Evolutionary conservation across 2,113 vertebrate genomes (phyloP).

Genomic region (Pseudopipra pipra): DNA sequence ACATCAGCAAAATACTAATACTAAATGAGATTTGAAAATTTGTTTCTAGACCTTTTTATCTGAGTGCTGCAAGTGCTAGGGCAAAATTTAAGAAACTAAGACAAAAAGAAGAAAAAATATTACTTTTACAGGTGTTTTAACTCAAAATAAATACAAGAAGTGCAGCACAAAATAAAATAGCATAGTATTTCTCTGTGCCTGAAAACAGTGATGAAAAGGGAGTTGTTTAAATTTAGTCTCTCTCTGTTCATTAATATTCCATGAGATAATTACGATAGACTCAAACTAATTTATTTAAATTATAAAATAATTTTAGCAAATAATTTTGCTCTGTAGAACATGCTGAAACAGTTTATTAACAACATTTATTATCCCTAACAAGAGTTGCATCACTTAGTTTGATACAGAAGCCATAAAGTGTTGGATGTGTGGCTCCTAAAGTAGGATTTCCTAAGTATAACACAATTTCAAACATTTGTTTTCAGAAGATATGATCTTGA

Average conservation of each 20-base stretch:
- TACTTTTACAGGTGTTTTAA: not conserved
- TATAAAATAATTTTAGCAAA: slow-evolving; percentile 20
- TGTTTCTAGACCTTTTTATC: not conserved
- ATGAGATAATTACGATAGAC: not conserved
- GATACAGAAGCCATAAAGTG: not conserved
- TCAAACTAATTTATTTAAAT: slow-evolving; percentile 1
- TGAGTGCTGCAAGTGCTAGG: not conserved
- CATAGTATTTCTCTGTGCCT: not conserved
- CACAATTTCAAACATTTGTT: not conserved
- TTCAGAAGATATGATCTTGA: not conserved
- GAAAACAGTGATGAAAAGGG: not conserved
- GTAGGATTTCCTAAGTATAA: not conserved
- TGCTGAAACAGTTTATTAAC: not conserved
- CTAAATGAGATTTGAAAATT: not conserved
- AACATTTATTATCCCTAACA: not conserved
- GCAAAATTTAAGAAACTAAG: not conserved
- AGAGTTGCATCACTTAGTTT: not conserved
- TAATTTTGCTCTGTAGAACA: not conserved
- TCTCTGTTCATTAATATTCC: slow-evolving; percentile 1
- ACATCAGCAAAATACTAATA: not conserved
- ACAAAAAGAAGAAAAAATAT: not conserved
- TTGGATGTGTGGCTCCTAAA: not conserved
- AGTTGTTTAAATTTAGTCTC: not conserved
- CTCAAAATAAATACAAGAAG: not conserved
- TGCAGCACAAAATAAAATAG: not conserved